Percentiles rank a stretch among this genome's conserved stretches.
phyloP scores from a whole-genome alignment of 2,888 invertebrate species.

The Troglohyphantes excavatus region DNA sequence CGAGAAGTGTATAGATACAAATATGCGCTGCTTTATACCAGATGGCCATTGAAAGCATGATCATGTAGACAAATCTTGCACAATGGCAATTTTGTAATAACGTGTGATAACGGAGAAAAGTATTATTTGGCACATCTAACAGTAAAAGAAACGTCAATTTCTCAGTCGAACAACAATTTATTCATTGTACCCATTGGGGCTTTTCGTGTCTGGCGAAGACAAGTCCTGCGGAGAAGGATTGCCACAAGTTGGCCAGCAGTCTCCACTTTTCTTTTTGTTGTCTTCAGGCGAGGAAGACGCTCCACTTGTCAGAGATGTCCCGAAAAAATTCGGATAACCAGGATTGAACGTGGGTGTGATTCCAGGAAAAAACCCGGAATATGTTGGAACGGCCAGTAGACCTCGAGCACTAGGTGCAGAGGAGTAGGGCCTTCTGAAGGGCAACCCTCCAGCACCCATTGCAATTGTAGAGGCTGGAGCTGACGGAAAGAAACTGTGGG shows the following conservation, averaged over 20 bases:
- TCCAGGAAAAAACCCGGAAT: conserved; percentile 75
- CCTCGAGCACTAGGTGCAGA: conserved; percentile 60
- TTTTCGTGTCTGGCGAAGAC: conserved; percentile 74
- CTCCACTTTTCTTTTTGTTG: conserved; percentile 58
- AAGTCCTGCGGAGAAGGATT: conserved; percentile 74
- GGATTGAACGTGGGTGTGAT: conserved; percentile 66
- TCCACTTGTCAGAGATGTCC: conserved; percentile 44
- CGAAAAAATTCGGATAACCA: conserved; percentile 73
- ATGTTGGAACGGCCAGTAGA: conserved; percentile 66
- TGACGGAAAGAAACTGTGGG: conserved; percentile 56
- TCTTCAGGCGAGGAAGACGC: conserved; percentile 33
- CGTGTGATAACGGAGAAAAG: neutral
- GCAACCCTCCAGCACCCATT: conserved; percentile 48
- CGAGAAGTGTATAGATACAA: conserved; percentile 14
- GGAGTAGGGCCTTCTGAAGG: conserved; percentile 69
- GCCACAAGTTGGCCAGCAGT: conserved; percentile 67
- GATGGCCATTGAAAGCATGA: neutral
- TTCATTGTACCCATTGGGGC: conserved; percentile 73
- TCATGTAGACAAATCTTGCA: neutral
- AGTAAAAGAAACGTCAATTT: conserved; percentile 9
- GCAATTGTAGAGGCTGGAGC: conserved; percentile 42
- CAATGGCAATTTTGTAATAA: neutral
- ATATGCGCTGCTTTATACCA: neutral
- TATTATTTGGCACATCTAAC: conserved; percentile 3
- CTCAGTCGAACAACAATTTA: conserved; percentile 17